Evolutionary conservation across 1,140 invertebrate species (phyloP).

Genomic region (Bilobella aurantiaca): DNA sequence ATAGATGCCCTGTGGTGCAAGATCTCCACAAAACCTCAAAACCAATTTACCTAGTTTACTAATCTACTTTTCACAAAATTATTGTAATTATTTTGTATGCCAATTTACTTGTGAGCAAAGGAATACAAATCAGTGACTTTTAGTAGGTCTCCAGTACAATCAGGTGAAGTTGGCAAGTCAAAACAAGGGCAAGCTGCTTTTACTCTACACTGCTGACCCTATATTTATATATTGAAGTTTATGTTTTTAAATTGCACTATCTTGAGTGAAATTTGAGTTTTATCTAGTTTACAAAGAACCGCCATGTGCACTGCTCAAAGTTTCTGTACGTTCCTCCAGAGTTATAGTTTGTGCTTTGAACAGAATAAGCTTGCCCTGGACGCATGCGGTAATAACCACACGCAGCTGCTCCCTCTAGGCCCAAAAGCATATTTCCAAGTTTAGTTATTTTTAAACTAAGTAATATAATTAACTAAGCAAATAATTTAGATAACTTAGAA

Average conservation of each 20-base stretch:
- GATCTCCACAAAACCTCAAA: conserved; percentile 6
- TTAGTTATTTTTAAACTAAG: not conserved
- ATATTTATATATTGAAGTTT: not conserved
- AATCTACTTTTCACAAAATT: not conserved
- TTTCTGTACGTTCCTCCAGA: not conserved
- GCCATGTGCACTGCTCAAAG: conserved; percentile 3
- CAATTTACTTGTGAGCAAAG: conserved; percentile 4
- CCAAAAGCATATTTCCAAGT: not conserved
- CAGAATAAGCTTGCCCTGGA: not conserved
- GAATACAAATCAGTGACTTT: conserved; percentile 4
- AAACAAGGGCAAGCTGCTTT: conserved; percentile 4
- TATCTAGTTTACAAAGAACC: not conserved
- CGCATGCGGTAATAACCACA: conserved; percentile 8
- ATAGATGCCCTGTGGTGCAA: not conserved
- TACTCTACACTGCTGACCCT: conserved; percentile 4
- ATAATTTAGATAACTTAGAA: no score
- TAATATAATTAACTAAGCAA: no score
- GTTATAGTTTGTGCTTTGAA: conserved; percentile 8
- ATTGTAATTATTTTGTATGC: not conserved
- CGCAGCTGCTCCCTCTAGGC: not conserved
- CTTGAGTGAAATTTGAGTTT: not conserved
- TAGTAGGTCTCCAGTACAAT: conserved; percentile 1
- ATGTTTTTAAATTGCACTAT: not conserved
- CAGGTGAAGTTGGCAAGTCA: not conserved
- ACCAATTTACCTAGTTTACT: not conserved